A percentile compares a stretch with the other conserved stretches of the same genome.
phyloP scores from a whole-genome alignment of 1,140 invertebrate genomes.

The Fopius arisanus region DNA sequence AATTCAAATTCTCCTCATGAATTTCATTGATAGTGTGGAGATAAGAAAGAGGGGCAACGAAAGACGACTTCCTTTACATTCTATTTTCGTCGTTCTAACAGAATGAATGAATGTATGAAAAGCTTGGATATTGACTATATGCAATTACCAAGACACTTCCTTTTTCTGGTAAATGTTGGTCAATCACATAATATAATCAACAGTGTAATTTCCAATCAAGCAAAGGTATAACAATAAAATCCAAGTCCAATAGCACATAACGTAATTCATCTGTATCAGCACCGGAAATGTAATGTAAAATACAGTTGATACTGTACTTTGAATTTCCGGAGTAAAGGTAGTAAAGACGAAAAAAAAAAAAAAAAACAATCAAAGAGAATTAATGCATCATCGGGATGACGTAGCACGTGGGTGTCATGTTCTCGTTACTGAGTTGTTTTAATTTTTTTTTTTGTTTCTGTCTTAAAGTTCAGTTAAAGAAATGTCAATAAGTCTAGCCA shows the following conservation, averaged over 20 bases:
- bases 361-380: neutral
- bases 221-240: neutral
- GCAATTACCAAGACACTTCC: too few species aligned
- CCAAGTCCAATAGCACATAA: neutral
- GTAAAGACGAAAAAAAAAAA: neutral
- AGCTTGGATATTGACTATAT: too few species aligned
- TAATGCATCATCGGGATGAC: neutral
- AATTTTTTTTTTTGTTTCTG: neutral
- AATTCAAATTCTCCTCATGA: neutral
- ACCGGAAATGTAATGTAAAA: neutral
- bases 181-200: too few species aligned
- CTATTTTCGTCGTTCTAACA: neutral
- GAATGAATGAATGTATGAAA: too few species aligned
- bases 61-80: neutral
- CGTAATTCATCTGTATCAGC: neutral
- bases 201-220: neutral
- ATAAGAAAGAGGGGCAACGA: neutral
- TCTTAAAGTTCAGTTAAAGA: neutral
- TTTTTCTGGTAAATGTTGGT: too few species aligned
- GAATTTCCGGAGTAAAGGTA: neutral
- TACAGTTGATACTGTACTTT: neutral
- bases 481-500: constrained; percentile 22
- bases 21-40: neutral
- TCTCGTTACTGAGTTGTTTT: neutral
- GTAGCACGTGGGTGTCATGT: neutral